Conservation (phyloP, 2,113 vertebrate genomes). For the Loxodonta africana region DNA sequence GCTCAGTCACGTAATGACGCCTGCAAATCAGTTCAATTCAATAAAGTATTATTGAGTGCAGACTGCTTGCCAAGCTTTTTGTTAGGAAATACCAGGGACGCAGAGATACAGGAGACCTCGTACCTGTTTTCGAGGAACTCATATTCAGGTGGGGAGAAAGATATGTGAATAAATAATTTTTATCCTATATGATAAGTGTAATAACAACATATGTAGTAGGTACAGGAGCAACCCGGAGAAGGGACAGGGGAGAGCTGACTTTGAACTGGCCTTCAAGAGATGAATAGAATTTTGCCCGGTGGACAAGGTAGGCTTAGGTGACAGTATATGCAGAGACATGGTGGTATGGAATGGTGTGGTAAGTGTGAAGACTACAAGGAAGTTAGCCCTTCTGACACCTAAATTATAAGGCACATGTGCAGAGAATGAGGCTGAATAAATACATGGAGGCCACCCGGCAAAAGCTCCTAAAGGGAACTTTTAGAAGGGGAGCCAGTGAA, state of each 20-base stretch:
- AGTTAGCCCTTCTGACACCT: background rate
- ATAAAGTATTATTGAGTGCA: background rate
- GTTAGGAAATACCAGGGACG: background rate
- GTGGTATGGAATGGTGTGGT: background rate
- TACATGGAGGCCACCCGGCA: background rate
- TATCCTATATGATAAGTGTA: background rate
- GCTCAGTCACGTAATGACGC: background rate
- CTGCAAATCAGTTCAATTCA: background rate
- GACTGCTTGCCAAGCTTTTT: background rate
- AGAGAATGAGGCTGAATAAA: background rate
- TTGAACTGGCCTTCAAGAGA: background rate
- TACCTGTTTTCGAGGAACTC: constrained; percentile 2
- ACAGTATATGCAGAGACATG: background rate
- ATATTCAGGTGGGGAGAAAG: background rate
- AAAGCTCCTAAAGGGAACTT: background rate
- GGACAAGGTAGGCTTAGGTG: background rate
- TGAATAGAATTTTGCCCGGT: constrained; percentile 13
- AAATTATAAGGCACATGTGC: background rate
- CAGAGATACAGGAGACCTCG: background rate
- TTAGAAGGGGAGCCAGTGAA: background rate
- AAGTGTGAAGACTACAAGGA: background rate
- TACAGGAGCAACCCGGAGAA: background rate
- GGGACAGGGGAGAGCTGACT: too few relatives aligned
- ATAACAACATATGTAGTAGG: background rate
- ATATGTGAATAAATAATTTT: background rate